Base-by-base conservation (phyloP, 1,140 invertebrate species). In the Limonius californicus region DNA sequence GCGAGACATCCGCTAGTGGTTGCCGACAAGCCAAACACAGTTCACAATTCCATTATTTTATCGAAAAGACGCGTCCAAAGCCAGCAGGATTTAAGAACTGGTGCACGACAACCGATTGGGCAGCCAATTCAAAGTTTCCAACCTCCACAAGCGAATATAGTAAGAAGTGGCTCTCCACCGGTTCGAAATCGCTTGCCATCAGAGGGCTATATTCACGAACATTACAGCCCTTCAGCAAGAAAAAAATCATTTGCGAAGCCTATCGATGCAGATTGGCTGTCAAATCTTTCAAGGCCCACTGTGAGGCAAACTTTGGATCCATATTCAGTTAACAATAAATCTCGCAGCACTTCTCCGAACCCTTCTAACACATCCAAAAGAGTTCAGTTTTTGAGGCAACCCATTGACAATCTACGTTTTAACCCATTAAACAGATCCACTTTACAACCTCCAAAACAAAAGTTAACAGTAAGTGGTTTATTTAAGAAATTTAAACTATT, bases 121-220 rank as follows among this genome's bases (percentile, higher is more conserved):
- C 35, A 9, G 2, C n/a, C 35, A 2, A 39, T 12, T 39, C 35
- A 39, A 39, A 39, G 35, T 12, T 39, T 39, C 20, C 43, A 21
- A 7, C 50, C 35, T 55, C 16, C 54, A 11, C 18, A 35, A 30
- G 18, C 20, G 50, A 19, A 30, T 19, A n/a, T 20, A 32, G 16
- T 15, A 54, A 20, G 54, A 42, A 18, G 42, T 27, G 20, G 12
- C 14, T 15, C 60, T 57, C 20, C 58, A 39, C 54, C 27, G 45
- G n/a, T 19, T 23, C 62, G 55, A 47, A 61, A 67, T 18, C 66
- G 62, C 3, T 12, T 18, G 15, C 3, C 6, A 4, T 50, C 45
- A 11, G 7, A 12, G n/a, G 45, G 45, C 30, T 72, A 71, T 45
- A 68, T 72, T 54, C 68, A 70, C 27, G 72, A 73, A 42, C 68